phyloP scores from a whole-genome alignment of 2,888 invertebrate species.

The Mechanitis mazaeus region DNA sequence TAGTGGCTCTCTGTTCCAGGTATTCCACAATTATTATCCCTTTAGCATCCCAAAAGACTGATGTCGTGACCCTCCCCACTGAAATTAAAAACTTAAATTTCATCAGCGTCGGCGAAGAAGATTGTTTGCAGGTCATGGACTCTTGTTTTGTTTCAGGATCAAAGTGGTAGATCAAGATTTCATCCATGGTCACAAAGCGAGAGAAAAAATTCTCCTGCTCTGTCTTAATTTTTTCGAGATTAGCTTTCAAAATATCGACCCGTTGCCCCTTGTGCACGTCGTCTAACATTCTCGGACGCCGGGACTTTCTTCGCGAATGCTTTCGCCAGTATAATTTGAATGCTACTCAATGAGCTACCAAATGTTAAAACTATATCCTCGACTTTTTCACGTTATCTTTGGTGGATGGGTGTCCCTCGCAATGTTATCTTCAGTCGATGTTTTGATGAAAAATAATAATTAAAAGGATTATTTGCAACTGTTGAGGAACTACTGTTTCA shows the following conservation, averaged over 20 bases:
- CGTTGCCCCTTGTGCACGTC: constrained; percentile 21
- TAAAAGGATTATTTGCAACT: too few species aligned
- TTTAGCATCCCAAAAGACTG: constrained; percentile 23
- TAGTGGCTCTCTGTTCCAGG: constrained; percentile 19
- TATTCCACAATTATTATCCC: constrained; percentile 22
- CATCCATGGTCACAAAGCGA: constrained; percentile 28
- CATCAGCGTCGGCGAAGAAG: constrained; percentile 24
- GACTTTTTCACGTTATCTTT: too few species aligned
- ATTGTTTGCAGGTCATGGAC: constrained; percentile 26
- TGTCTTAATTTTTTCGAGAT: constrained; percentile 18
- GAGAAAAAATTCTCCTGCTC: constrained; percentile 23
- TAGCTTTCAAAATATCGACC: constrained; percentile 24
- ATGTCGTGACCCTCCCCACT: constrained; percentile 24
- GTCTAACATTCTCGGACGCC: too few species aligned
- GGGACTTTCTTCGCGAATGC: too few species aligned
- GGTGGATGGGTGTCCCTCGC: too few species aligned
- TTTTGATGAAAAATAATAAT: too few species aligned
- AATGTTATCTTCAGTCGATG: too few species aligned
- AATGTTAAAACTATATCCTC: too few species aligned
- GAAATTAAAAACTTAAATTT: constrained; percentile 24
- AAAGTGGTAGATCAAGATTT: constrained; percentile 28
- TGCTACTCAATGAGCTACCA: too few species aligned
- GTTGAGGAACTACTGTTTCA: too few species aligned
- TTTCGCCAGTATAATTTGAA: too few species aligned
- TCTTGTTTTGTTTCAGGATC: constrained; percentile 26